A percentile compares a stretch with the other conserved stretches of the same genome.
Conservation (phyloP, 2,888 invertebrate species). For the Ecliptopera silaceata region DNA sequence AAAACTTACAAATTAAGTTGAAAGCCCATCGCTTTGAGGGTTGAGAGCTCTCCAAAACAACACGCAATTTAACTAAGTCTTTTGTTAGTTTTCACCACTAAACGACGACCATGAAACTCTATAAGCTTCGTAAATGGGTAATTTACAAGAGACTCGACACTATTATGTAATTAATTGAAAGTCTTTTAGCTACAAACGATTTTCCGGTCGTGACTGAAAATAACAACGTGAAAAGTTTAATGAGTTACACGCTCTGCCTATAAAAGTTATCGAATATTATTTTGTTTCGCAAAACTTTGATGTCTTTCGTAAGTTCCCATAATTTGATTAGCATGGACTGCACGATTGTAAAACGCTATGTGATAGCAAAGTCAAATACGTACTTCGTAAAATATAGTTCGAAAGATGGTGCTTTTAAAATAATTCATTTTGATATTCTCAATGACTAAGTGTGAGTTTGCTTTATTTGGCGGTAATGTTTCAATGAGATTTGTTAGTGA, state of each 20-base stretch:
- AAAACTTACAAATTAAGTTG: constrained; percentile 12
- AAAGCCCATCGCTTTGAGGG: constrained; percentile 6
- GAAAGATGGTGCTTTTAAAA: constrained; percentile 45
- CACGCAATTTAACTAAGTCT: constrained; percentile 38
- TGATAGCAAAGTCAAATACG: constrained; percentile 41
- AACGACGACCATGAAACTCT: constrained; percentile 45
- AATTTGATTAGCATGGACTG: constrained; percentile 17
- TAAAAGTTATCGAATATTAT: constrained; percentile 22
- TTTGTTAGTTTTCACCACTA: constrained; percentile 38
- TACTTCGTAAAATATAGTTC: constrained; percentile 26
- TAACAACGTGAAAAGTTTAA: constrained; percentile 35
- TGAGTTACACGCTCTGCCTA: constrained; percentile 26
- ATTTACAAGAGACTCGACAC: constrained; percentile 33
- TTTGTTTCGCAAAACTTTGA: constrained; percentile 29
- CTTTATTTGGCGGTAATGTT: too few species aligned
- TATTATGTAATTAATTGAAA: constrained; percentile 59
- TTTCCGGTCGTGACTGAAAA: constrained; percentile 33
- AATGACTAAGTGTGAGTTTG: too few species aligned
- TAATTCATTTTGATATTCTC: too few species aligned
- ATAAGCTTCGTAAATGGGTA: constrained; percentile 45
- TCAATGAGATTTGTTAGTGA: not conserved
- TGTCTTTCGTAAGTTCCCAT: constrained; percentile 8
- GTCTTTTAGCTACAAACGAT: constrained; percentile 37
- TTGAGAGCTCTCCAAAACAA: constrained; percentile 30
- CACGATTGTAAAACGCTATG: constrained; percentile 37